Base-by-base conservation (phyloP, 2,888 invertebrate species). In the Drosophila suboccidentalis region DNA sequence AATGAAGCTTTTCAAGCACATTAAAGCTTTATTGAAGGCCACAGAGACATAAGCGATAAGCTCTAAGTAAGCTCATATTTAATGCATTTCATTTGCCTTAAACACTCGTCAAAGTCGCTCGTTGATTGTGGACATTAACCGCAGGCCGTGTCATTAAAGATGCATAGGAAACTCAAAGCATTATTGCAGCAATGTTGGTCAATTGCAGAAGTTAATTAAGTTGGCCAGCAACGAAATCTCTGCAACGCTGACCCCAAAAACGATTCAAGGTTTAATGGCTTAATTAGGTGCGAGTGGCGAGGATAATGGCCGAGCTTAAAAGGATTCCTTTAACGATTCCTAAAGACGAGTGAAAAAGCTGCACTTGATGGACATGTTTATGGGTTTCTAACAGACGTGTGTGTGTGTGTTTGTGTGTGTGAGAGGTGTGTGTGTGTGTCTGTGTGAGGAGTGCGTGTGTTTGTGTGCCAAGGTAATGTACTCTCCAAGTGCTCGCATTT, bases 151-250 rank as follows among this genome's bases (percentile, higher is more conserved):
- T 38, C 58, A 65, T 70, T n/a, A 70, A 70, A 65, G 39, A 54
- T 65, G 60, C 54, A 70, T 46, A 34, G 41, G 57, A 41, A 36
- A 19, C n/a, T 11, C 15, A 50, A 43, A 47, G 15, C 53, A 22
- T 10, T 34, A 44, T 44, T 41, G 59, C 46, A 38, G 34, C 59
- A 50, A 26, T 29, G 17, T 50, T 60, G 54, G 32, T 51, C 44
- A 60, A 60, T 50, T 66, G 60, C 59, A 41, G 15, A 19, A 38
- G 58, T 65, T 69, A 69, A 69, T 69, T 65, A 65, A 69, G n/a
- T 49, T 61, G 54, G 65, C 22, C 51, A 43, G 36, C 47, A 44
- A 43, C 55, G 51, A 64, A 58, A 51, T 60, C 41, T 36, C 22
- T 22, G 38, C 47, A 60, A 36, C 19, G 13, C 8, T 53, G 51